A percentile compares a stretch with the other conserved stretches of the same genome.
Evolutionary conservation across 1,140 invertebrate species (phyloP).

Genomic region (Propsilocerus akamusi): DNA sequence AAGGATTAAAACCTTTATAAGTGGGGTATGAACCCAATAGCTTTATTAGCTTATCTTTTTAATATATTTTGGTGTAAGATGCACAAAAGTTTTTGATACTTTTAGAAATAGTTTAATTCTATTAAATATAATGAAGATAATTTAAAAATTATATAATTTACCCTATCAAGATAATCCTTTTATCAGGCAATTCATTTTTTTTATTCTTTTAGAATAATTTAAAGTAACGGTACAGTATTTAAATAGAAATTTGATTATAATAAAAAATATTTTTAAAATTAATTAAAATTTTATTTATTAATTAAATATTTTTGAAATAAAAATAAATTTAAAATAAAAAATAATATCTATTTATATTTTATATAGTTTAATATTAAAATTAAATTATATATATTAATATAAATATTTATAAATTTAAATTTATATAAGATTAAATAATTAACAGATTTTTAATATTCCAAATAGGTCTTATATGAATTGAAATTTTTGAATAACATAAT

Average conservation of each 20-base stretch:
- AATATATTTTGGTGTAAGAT: slow-evolving; percentile 30
- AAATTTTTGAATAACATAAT: slow-evolving; percentile 9
- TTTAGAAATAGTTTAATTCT: slow-evolving; percentile 30
- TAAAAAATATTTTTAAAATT: slow-evolving; percentile 22
- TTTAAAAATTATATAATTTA: slow-evolving; percentile 24
- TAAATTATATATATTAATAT: slow-evolving; percentile 6
- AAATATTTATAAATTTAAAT: slow-evolving; percentile 6
- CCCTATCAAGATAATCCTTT: slow-evolving; percentile 33
- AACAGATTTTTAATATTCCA: slow-evolving; percentile 10
- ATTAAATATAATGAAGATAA: slow-evolving; percentile 26
- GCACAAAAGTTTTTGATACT: slow-evolving; percentile 33
- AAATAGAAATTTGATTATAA: no score
- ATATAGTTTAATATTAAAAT: slow-evolving; percentile 7
- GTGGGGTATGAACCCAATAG: slow-evolving; percentile 28
- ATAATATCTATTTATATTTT: slow-evolving; percentile 11
- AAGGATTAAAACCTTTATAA: slow-evolving; percentile 25
- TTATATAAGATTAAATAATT: slow-evolving; percentile 10
- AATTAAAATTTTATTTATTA: slow-evolving; percentile 15
- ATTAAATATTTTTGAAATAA: slow-evolving; percentile 10
- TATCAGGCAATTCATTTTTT: slow-evolving; percentile 29
- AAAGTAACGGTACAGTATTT: no score
- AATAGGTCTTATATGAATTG: slow-evolving; percentile 11
- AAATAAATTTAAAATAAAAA: slow-evolving; percentile 12
- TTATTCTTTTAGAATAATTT: slow-evolving; percentile 16
- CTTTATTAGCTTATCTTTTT: slow-evolving; percentile 29